Evolutionary conservation across 2,888 invertebrate species (phyloP).

Genomic region (Endotricha flammealis): DNA sequence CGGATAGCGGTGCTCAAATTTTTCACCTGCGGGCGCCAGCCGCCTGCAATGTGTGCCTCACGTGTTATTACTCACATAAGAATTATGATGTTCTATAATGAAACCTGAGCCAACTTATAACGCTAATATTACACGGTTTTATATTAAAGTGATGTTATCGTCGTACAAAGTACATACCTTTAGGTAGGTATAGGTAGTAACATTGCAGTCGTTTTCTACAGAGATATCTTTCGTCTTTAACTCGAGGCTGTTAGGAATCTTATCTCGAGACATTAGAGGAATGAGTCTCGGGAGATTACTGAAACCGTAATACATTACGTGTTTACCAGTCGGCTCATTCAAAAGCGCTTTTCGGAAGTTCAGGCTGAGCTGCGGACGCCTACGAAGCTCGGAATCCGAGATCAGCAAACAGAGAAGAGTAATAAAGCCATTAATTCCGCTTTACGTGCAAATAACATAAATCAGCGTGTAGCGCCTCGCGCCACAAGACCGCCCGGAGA

Average conservation of each 20-base stretch:
- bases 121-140: slow-evolving; percentile 27
- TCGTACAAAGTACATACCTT: no score
- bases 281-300: slow-evolving; percentile 29
- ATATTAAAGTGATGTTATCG: slow-evolving; percentile 22
- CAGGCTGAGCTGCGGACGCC: slow-evolving; percentile 46
- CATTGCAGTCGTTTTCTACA: slow-evolving; percentile 7
- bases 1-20: slow-evolving; percentile 53
- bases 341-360: slow-evolving; percentile 49
- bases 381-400: slow-evolving; percentile 49
- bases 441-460: slow-evolving; percentile 76
- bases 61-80: slow-evolving; percentile 67
- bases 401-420: slow-evolving; percentile 72
- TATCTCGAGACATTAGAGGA: slow-evolving; percentile 25
- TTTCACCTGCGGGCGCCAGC: slow-evolving; percentile 65
- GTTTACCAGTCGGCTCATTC: slow-evolving; percentile 50
- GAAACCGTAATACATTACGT: slow-evolving; percentile 35
- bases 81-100: slow-evolving; percentile 67
- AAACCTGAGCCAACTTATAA: slow-evolving; percentile 53
- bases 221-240: slow-evolving; percentile 17
- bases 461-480: slow-evolving; percentile 68
- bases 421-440: slow-evolving; percentile 77
- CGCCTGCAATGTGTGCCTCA: slow-evolving; percentile 49
- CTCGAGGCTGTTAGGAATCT: slow-evolving; percentile 23
- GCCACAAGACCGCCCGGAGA: slow-evolving; percentile 61
- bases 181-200: no score